These are phyloP conservation scores for Crematogaster levior DNA, from an alignment of 2,888 invertebrate species.

Conservation along the genomic window DNA sequence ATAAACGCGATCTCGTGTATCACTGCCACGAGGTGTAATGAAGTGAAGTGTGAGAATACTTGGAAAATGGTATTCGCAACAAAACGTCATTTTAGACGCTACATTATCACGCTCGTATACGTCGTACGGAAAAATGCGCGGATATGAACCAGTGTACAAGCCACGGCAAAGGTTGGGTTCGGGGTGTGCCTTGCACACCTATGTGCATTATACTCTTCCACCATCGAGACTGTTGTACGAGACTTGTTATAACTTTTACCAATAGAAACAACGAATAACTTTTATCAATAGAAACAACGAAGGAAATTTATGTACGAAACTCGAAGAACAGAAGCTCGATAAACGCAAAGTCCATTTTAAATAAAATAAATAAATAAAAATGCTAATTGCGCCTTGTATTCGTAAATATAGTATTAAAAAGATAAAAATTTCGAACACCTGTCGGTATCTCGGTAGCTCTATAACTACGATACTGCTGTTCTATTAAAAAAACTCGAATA, in stretches of 20 bases:
- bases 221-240: too few relatives aligned
- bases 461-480: neutral
- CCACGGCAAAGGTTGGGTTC: conserved; percentile 18
- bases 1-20: neutral
- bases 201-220: neutral
- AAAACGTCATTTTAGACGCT: conserved; percentile 18
- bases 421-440: neutral
- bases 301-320: neutral
- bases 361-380: neutral
- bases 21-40: neutral
- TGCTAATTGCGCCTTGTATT: neutral
- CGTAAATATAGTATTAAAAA: neutral
- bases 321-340: neutral
- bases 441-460: neutral
- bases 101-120: conserved; percentile 2
- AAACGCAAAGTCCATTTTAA: neutral
- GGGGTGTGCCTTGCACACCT: neutral
- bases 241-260: neutral
- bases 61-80: conserved; percentile 3
- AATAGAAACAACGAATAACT: neutral
- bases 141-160: neutral
- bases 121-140: neutral
- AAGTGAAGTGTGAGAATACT: neutral
- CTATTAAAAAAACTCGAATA: neutral
- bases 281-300: neutral